These are phyloP conservation scores for Tenebrosternarchus preto DNA, from an alignment of 2,113 vertebrate genomes.

Conservation along the genomic window DNA sequence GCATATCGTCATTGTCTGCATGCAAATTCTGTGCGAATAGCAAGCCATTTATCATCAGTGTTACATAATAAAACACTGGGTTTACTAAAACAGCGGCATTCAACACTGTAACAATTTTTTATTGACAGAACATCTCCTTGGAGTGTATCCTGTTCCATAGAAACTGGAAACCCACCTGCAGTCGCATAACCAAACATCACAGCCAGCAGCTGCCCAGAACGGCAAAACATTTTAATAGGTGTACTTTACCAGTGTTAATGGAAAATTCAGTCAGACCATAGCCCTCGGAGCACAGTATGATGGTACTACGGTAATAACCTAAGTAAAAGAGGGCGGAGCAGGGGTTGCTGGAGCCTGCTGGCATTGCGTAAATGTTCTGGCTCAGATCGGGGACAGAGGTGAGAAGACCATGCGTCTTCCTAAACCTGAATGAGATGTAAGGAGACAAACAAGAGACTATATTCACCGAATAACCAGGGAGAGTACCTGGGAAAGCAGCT, in stretches of 20 bases:
- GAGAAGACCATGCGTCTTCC: background rate
- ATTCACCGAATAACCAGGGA: background rate
- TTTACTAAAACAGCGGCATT: background rate
- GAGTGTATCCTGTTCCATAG: background rate
- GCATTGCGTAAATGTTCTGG: background rate
- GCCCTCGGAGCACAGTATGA: background rate
- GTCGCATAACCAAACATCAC: background rate
- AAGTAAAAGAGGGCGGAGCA: background rate
- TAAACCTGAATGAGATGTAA: conserved; percentile 14
- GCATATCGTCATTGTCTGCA: background rate
- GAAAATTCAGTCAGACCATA: background rate
- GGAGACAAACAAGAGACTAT: background rate
- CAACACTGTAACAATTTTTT: background rate
- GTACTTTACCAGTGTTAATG: background rate
- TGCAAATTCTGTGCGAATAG: background rate
- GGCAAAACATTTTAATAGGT: background rate
- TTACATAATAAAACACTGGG: background rate
- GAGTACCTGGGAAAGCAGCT: conserved; percentile 2
- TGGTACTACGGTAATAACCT: background rate
- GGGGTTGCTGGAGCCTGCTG: background rate
- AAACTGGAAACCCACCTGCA: background rate
- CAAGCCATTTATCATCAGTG: background rate
- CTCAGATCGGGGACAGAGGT: background rate
- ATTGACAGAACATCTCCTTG: background rate
- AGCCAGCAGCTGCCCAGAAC: background rate